phyloP scores from a whole-genome alignment of 1,140 invertebrate genomes.

The Diprion similis region DNA sequence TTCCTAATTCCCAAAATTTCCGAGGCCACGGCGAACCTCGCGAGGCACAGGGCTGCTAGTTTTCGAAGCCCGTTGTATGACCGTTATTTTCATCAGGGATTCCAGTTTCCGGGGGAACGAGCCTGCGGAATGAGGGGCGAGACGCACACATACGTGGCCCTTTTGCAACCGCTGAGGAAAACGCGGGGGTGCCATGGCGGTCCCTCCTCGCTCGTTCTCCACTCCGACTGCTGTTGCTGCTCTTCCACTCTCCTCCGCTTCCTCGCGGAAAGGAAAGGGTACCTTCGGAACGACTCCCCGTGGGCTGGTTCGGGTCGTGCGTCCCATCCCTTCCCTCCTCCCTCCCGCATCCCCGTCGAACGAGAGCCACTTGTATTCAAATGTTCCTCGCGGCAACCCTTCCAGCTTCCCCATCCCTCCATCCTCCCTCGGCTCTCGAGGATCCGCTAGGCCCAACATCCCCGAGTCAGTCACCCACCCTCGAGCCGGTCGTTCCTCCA shows the following conservation, averaged over 20 bases:
- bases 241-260: neutral
- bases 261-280: conserved; percentile 12
- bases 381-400: conserved; percentile 18
- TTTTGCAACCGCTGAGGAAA: too few relatives aligned
- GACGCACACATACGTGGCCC: too few relatives aligned
- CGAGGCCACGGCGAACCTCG: too few relatives aligned
- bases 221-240: neutral
- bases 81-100: too few relatives aligned
- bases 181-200: too few relatives aligned
- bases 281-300: conserved; percentile 20
- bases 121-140: too few relatives aligned
- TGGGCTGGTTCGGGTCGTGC: conserved; percentile 15
- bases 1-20: too few relatives aligned
- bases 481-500: neutral
- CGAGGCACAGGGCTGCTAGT: too few relatives aligned
- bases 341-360: neutral
- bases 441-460: neutral
- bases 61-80: too few relatives aligned
- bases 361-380: conserved; percentile 32
- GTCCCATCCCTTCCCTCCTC: neutral
- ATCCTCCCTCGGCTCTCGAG: neutral
- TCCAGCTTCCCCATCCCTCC: neutral
- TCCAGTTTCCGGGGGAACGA: too few relatives aligned
- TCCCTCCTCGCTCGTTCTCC: too few relatives aligned
- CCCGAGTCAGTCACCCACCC: neutral